Conservation (phyloP, 2,797 vertebrate genomes). For the Poeciliopsis gracilis region DNA sequence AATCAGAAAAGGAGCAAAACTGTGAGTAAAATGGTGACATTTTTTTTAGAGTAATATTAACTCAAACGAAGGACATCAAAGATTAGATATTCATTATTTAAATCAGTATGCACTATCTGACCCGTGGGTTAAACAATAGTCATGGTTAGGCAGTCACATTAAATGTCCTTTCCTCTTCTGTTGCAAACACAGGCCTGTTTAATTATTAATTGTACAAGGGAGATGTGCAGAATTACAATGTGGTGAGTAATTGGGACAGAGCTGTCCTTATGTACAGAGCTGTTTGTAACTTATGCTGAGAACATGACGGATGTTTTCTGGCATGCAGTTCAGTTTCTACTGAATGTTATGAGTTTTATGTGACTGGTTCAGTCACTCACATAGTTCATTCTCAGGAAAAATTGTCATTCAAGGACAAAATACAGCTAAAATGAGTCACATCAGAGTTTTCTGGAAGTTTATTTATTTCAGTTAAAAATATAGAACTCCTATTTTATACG, state of each 20-base stretch:
- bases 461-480: neutral
- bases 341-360: neutral
- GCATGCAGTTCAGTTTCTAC: neutral
- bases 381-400: neutral
- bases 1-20: constrained; percentile 73
- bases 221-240: constrained; percentile 17
- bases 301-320: neutral
- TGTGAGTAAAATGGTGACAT: constrained; percentile 65
- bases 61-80: neutral
- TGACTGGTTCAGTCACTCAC: neutral
- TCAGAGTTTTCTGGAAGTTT: neutral
- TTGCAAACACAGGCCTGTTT: constrained; percentile 16
- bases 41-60: constrained; percentile 6
- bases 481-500: neutral
- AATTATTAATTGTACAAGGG: constrained; percentile 41
- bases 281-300: neutral
- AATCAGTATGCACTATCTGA: constrained; percentile 26
- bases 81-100: constrained; percentile 41
- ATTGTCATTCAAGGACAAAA: neutral
- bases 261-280: neutral
- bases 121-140: constrained; percentile 32
- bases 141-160: constrained; percentile 34
- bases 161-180: constrained; percentile 26
- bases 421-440: neutral
- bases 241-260: constrained; percentile 1